Evolutionary conservation across 2,888 invertebrate genomes (phyloP), one percentile per base, ranked within the genome.

Genomic region (Campopleginae sp.): DNA sequence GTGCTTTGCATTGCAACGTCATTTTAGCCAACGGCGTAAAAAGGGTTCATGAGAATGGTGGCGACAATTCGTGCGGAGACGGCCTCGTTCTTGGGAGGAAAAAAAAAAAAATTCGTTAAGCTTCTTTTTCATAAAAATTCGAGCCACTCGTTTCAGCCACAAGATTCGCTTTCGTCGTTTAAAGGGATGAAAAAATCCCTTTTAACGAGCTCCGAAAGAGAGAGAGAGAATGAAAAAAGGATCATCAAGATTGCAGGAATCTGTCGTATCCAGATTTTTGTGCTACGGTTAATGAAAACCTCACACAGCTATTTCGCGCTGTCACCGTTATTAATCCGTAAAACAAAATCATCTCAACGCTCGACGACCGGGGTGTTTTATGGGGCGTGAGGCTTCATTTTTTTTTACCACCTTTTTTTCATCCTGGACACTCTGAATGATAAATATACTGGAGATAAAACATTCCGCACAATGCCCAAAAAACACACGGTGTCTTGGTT

Each of bases 271-370:
- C 65, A 65, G 74, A 80, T 78, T 85, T 70, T 46, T 33, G 23
- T 42, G 19, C 58, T 38, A 27, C 71, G 54, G 71, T 79, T 82
- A 79, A 85, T 82, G 76, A 85, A 82, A 82, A 82, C 19, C 68
- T 79, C 71, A 38, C 23, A 46, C 19, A n/a, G 31, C 44, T 46
- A 5, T 70, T 54, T 23, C 65, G 19, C 33, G 38, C 54, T 75
- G 65, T 65, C 78, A 74, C 71, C 61, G 44, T 65, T 79, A 74
- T 82, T 78, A 79, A 46, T 63, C 27, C 68, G 42, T 19, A 27
- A 61, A 78, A 46, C 71, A 74, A 68, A 74, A 74, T 44, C 38
- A 72, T 61, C 51, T 68, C 61, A 74, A 77, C 42, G 58, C 38
- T 8, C 48, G 19, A 27, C 19, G 63, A 80, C 31, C 17, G 27